These are phyloP conservation scores for Tachina lurida DNA, from an alignment of 2,888 invertebrate species.

Conservation along the genomic window DNA sequence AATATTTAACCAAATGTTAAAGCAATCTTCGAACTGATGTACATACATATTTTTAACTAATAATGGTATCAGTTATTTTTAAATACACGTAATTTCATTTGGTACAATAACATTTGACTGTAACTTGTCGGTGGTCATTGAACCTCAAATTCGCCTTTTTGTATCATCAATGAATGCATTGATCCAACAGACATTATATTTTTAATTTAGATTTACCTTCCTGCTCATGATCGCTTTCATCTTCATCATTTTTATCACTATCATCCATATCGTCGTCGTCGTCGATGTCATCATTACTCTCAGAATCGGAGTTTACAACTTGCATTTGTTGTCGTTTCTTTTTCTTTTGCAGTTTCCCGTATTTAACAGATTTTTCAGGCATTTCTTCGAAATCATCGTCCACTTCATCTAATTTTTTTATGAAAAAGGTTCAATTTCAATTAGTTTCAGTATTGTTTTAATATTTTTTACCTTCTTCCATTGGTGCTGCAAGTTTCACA, in stretches of 20 bases:
- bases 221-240: slow-evolving; percentile 1
- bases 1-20: background rate
- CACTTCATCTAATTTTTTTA: slow-evolving; percentile 73
- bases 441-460: no score
- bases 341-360: slow-evolving; percentile 73
- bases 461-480: slow-evolving; percentile 70
- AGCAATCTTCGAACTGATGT: background rate
- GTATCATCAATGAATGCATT: slow-evolving; percentile 83
- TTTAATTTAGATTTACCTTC: slow-evolving; percentile 39
- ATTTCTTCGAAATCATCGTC: slow-evolving; percentile 77
- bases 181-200: no score
- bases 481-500: slow-evolving; percentile 22
- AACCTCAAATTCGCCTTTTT: slow-evolving; percentile 87
- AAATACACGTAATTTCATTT: slow-evolving; percentile 74
- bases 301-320: slow-evolving; percentile 78
- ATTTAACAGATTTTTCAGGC: slow-evolving; percentile 67
- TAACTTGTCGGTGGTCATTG: slow-evolving; percentile 77
- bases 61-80: slow-evolving; percentile 50
- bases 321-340: slow-evolving; percentile 75
- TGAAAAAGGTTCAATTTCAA: no score
- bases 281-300: slow-evolving; percentile 74
- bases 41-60: no score
- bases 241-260: slow-evolving; percentile 57
- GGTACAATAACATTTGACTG: slow-evolving; percentile 65
- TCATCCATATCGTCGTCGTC: slow-evolving; percentile 66